Conservation (phyloP, 2,797 vertebrate species). For the Scomberomorus guttatus region DNA sequence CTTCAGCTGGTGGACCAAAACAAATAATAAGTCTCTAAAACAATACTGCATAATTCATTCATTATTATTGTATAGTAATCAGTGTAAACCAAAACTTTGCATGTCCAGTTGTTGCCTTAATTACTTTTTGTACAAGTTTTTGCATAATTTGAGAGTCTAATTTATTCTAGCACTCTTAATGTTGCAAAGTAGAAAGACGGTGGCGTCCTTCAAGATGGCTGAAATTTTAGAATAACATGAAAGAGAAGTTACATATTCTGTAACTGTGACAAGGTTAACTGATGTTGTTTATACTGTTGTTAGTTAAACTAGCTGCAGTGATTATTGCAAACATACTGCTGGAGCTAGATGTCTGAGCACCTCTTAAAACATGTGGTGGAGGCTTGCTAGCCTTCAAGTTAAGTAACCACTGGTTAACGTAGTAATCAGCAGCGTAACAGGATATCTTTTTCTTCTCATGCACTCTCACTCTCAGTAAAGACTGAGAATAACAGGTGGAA, state of each 20-base stretch:
- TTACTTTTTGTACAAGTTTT: neutral
- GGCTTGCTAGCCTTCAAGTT: too few species aligned
- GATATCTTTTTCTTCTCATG: neutral
- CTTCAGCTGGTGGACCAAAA: neutral
- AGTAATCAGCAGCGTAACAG: neutral
- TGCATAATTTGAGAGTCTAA: neutral
- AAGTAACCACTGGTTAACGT: too few species aligned
- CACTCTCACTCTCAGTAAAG: neutral
- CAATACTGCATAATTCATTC: neutral
- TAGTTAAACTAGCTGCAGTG: too few species aligned
- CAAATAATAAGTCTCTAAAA: conserved; percentile 1
- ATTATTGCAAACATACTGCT: too few species aligned
- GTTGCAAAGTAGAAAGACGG: neutral
- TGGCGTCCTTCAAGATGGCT: neutral
- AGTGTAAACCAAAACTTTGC: neutral
- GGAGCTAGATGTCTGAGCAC: too few species aligned
- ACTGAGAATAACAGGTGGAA: conserved; percentile 19
- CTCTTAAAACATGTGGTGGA: neutral
- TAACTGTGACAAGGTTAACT: neutral
- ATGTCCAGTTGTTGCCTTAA: neutral
- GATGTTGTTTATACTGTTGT: neutral
- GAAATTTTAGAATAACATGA: too few species aligned
- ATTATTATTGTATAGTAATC: neutral
- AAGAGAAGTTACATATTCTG: too few species aligned
- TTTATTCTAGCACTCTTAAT: neutral